These are phyloP conservation scores for Tragelaphus imberbis DNA, from an alignment of 2,113 vertebrate genomes.

Conservation along the genomic window DNA sequence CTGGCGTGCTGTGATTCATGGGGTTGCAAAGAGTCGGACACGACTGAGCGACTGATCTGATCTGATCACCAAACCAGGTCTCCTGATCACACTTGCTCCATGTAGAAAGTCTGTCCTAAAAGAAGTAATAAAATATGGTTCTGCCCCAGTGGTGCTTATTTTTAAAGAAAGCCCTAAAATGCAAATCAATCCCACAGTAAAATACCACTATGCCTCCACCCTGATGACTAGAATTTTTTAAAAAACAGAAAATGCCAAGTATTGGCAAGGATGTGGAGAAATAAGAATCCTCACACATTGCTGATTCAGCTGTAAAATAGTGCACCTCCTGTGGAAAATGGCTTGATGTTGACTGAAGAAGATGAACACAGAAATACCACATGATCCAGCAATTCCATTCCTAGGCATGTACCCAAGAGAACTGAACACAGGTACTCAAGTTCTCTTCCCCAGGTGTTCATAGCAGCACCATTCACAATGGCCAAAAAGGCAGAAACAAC, in stretches of 20 bases:
- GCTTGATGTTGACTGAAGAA: not conserved
- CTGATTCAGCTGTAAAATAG: not conserved
- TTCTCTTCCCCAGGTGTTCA: not conserved
- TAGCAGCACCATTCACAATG: not conserved
- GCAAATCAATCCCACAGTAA: not conserved
- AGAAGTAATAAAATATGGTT: not conserved
- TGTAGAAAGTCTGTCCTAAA: not conserved
- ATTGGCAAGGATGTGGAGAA: not conserved
- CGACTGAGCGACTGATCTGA: no score
- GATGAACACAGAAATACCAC: not conserved
- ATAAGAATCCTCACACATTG: not conserved
- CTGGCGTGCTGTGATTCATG: no score
- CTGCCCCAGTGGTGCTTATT: not conserved
- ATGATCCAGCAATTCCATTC: not conserved
- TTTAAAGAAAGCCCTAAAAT: not conserved
- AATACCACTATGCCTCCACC: not conserved
- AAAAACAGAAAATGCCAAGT: not conserved
- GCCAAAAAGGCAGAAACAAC: not conserved
- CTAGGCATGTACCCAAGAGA: not conserved
- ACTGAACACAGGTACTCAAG: not conserved
- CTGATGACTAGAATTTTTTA: not conserved
- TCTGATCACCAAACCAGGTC: not conserved
- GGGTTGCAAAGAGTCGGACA: no score
- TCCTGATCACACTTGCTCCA: not conserved
- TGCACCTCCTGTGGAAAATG: fast-evolving